Percentiles rank a stretch among this genome's conserved stretches.
phyloP scores from a whole-genome alignment of 2,113 vertebrate species.

The Gorsachius goisagi region DNA sequence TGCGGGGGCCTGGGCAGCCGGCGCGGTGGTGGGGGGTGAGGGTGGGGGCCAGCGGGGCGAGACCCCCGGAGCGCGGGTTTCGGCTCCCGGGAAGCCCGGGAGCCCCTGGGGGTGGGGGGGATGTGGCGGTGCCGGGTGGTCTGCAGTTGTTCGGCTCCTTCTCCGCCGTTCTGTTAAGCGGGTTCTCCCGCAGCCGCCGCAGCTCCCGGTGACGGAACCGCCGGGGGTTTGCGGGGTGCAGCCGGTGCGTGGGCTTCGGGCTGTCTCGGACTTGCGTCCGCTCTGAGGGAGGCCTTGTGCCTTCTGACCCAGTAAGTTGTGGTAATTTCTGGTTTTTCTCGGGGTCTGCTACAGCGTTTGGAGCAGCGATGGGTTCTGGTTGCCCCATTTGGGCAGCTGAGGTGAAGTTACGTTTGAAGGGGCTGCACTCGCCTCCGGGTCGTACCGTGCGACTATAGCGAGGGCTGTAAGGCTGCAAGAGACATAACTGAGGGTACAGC shows the following conservation, averaged over 20 bases:
- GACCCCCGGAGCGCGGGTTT: not conserved
- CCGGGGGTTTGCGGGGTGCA: not conserved
- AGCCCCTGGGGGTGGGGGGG: not conserved
- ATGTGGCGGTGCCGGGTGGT: not conserved
- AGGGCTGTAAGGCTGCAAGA: not conserved
- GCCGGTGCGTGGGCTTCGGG: not conserved
- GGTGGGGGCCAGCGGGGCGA: not conserved
- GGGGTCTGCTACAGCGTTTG: not conserved
- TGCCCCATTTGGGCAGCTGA: not conserved
- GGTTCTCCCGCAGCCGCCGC: not conserved
- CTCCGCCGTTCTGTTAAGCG: not conserved
- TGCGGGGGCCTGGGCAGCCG: not conserved
- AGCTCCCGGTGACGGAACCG: not conserved
- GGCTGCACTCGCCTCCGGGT: not conserved
- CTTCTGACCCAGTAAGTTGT: fast-evolving
- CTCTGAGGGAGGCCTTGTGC: not conserved
- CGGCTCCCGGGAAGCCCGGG: not conserved
- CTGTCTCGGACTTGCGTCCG: fast-evolving
- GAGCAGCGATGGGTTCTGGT: not conserved
- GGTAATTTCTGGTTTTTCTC: not conserved
- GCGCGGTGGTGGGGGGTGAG: not conserved
- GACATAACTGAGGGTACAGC: not conserved
- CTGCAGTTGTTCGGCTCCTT: not conserved
- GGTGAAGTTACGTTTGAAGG: not conserved
- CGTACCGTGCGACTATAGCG: not conserved